phyloP scores from a whole-genome alignment of 2,888 invertebrate species.

The Chymomyza fuscimana region DNA sequence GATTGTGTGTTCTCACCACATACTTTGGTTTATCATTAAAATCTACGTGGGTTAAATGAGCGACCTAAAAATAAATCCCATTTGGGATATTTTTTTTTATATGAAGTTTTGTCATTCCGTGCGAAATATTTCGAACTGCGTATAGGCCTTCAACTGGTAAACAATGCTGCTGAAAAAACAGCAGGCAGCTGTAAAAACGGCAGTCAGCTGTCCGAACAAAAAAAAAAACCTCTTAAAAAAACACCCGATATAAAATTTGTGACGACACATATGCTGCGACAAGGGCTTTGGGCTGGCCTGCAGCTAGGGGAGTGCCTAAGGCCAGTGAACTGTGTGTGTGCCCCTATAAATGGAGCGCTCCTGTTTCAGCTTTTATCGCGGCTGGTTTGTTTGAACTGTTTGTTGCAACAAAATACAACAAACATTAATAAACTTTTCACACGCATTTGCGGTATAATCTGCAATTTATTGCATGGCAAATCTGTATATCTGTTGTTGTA shows the following conservation, averaged over 20 bases:
- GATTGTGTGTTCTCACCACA: too few species aligned
- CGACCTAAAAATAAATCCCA: too few species aligned
- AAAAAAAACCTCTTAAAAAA: background rate
- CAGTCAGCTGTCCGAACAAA: constrained; percentile 8
- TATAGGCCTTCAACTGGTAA: too few species aligned
- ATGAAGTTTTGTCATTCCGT: too few species aligned
- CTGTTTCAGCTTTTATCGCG: constrained; percentile 54
- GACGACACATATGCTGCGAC: constrained; percentile 9
- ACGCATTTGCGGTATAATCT: constrained; percentile 37
- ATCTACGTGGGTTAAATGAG: too few species aligned
- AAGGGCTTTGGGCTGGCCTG: background rate
- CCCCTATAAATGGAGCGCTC: constrained; percentile 35
- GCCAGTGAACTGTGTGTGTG: background rate
- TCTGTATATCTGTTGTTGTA: background rate
- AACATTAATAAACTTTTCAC: constrained; percentile 69
- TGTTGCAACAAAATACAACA: constrained; percentile 64
- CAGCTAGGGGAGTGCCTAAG: constrained; percentile 1
- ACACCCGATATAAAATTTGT: constrained; percentile 23
- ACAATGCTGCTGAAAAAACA: too few species aligned
- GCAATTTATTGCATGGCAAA: background rate
- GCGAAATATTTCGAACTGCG: too few species aligned
- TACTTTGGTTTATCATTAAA: too few species aligned
- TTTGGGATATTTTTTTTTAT: too few species aligned
- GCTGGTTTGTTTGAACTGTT: background rate
- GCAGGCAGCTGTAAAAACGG: too few species aligned